Conservation (phyloP, 2,888 invertebrate species). For the Yponomeuta plumbellus region DNA sequence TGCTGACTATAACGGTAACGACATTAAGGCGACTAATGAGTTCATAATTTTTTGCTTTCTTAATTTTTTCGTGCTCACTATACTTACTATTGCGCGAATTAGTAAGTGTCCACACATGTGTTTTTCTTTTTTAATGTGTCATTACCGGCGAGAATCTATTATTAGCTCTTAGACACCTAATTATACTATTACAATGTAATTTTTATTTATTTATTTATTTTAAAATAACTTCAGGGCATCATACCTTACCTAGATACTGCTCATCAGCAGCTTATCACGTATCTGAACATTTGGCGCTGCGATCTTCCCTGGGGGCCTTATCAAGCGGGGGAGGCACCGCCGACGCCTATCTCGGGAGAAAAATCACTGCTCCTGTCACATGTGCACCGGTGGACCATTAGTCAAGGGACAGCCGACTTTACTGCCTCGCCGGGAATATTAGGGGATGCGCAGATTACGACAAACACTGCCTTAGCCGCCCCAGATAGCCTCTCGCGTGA, state of each 20-base stretch:
- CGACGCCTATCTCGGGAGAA: conserved; percentile 52
- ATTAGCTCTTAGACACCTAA: too few species aligned
- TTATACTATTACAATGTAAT: too few species aligned
- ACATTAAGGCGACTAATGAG: too few species aligned
- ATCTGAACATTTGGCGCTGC: conserved; percentile 17
- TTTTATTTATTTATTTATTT: too few species aligned
- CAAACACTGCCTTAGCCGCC: conserved; percentile 18
- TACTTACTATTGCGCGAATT: too few species aligned
- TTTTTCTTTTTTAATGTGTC: too few species aligned
- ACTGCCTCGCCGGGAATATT: conserved; percentile 38
- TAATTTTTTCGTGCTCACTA: too few species aligned
- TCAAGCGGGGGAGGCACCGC: conserved; percentile 37
- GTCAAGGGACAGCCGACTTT: conserved; percentile 38
- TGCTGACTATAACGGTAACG: too few species aligned
- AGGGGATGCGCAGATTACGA: conserved; percentile 38
- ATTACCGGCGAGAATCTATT: too few species aligned
- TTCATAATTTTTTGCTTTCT: too few species aligned
- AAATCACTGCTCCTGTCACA: conserved; percentile 51
- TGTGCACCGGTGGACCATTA: conserved; percentile 47
- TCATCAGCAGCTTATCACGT: conserved; percentile 14
- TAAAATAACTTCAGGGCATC: too few species aligned
- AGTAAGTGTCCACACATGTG: too few species aligned
- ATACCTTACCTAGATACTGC: background rate
- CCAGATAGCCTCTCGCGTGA: background rate
- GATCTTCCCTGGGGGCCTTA: conserved; percentile 13